A percentile compares a stretch with the other conserved stretches of the same genome.
phyloP scores from a whole-genome alignment of 2,888 invertebrate genomes.

The Tenthredo mesomela region DNA sequence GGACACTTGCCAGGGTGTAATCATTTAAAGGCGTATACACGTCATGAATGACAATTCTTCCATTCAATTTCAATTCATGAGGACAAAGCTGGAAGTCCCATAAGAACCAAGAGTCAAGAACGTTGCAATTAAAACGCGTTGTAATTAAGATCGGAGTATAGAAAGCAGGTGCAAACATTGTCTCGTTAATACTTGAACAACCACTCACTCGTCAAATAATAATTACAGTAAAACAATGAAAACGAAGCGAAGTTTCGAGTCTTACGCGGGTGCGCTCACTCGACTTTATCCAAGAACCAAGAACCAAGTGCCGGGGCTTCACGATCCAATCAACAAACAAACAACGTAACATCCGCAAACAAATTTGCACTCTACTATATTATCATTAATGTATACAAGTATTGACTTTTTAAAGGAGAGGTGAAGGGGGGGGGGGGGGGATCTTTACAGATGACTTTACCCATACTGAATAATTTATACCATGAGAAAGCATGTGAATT shows the following conservation, averaged over 20 bases:
- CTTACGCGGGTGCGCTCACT: conserved; percentile 14
- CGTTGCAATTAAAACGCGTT: conserved; percentile 2
- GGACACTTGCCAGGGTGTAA: background rate
- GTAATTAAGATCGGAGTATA: background rate
- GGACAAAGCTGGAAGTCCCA: background rate
- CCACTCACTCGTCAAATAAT: conserved; percentile 32
- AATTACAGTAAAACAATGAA: conserved; percentile 29
- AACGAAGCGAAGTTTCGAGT: conserved; percentile 8
- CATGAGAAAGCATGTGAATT: no score
- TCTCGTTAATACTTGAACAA: conserved; percentile 31
- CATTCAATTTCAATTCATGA: conserved; percentile 16
- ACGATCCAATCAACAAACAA: conserved; percentile 41
- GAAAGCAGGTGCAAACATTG: background rate
- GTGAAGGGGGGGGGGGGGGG: no score
- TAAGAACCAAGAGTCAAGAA: background rate
- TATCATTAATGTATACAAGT: background rate
- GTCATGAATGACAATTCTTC: conserved; percentile 17
- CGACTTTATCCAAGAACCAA: background rate
- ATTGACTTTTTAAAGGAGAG: background rate
- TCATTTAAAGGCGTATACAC: background rate
- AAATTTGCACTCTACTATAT: conserved; percentile 22
- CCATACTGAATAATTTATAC: no score
- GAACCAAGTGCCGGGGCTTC: conserved; percentile 1
- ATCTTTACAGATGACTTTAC: no score
- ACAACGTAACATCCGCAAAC: conserved; percentile 26